These are phyloP conservation scores for Cosmia trapezina DNA, from an alignment of 2,888 invertebrate species.

Conservation along the genomic window DNA sequence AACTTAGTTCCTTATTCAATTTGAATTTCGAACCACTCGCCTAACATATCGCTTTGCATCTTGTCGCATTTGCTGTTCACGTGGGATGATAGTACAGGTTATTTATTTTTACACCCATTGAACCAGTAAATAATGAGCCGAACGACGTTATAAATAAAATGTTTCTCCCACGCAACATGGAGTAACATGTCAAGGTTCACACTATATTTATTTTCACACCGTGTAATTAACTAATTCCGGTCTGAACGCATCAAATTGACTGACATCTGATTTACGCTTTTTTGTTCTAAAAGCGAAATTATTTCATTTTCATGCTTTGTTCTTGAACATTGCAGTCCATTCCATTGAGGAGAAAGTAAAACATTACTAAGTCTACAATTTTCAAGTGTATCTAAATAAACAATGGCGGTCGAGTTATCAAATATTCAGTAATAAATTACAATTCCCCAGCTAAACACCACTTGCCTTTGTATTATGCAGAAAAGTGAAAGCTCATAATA, in stretches of 20 bases:
- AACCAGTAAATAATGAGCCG: constrained; percentile 58
- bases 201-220: constrained; percentile 76
- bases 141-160: constrained; percentile 75
- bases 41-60: constrained; percentile 10
- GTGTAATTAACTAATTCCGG: constrained; percentile 76
- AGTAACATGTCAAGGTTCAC: constrained; percentile 86
- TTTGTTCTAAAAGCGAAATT: constrained; percentile 31
- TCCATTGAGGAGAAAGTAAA: constrained; percentile 42
- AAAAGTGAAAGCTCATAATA: constrained; percentile 71
- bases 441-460: constrained; percentile 58
- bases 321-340: constrained; percentile 10
- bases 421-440: constrained; percentile 66
- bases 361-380: constrained; percentile 16
- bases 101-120: constrained; percentile 63
- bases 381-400: constrained; percentile 41
- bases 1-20: constrained; percentile 26
- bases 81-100: constrained; percentile 27
- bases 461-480: constrained; percentile 60
- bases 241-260: constrained; percentile 65
- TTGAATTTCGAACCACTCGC: constrained; percentile 34
- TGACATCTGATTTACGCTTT: constrained; percentile 63
- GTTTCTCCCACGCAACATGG: constrained; percentile 76
- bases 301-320: not conserved
- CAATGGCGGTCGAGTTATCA: constrained; percentile 48
- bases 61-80: constrained; percentile 23